Percentiles rank a stretch among this genome's conserved stretches.
phyloP scores from a whole-genome alignment of 2,113 vertebrate species.

The Anas platyrhynchos region DNA sequence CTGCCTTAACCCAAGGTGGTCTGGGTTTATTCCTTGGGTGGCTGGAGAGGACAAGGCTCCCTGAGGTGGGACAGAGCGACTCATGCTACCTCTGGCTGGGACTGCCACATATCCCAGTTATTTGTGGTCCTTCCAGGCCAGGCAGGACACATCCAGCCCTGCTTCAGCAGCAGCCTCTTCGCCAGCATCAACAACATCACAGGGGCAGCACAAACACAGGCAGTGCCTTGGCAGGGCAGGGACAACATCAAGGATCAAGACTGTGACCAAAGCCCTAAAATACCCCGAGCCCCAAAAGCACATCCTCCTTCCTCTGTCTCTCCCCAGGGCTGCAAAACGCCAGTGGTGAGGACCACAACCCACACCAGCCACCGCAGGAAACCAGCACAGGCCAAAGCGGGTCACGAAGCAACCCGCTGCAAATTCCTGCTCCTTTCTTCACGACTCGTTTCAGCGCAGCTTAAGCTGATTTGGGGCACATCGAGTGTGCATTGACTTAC shows the following conservation, averaged over 20 bases:
- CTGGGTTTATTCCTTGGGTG: not conserved
- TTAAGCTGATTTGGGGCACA: not conserved
- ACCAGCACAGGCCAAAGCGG: not conserved
- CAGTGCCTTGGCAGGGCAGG: not conserved
- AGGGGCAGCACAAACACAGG: rapidly evolving
- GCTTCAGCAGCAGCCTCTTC: not conserved
- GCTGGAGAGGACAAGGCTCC: not conserved
- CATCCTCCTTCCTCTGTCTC: not conserved
- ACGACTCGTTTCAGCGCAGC: not conserved
- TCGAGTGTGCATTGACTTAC: not conserved
- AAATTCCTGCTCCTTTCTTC: not conserved
- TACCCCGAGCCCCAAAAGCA: rapidly evolving
- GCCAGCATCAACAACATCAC: rapidly evolving
- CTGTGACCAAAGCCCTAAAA: not conserved
- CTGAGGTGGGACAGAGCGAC: not conserved
- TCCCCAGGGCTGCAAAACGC: rapidly evolving
- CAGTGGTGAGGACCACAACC: too few species aligned
- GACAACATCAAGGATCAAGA: rapidly evolving
- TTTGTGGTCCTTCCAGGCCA: not conserved
- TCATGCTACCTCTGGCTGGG: not conserved
- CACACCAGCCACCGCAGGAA: not conserved
- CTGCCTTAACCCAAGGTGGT: too few species aligned
- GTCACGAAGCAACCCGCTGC: not conserved
- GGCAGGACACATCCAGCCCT: not conserved
- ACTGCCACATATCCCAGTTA: not conserved